Conservation (phyloP, 2,888 invertebrate species). For the Lochmaea crataegi region DNA sequence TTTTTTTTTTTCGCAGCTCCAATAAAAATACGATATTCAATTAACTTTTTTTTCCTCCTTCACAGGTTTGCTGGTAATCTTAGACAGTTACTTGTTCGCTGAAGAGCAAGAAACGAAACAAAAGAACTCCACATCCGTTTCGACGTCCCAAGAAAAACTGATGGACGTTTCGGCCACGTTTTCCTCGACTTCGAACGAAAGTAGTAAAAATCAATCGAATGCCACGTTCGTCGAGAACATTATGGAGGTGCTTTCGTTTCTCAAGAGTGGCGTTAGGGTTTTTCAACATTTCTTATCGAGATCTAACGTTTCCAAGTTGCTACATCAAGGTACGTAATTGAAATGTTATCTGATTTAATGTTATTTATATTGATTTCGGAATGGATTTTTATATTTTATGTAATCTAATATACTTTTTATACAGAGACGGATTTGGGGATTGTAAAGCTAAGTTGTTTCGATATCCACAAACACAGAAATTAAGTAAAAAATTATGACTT, state of each 20-base stretch:
- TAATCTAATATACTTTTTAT: neutral
- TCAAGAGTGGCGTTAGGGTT: conserved; percentile 73
- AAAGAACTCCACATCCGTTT: conserved; percentile 14
- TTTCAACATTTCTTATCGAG: conserved; percentile 73
- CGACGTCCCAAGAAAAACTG: conserved; percentile 48
- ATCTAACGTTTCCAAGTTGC: conserved; percentile 70
- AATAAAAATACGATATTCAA: neutral
- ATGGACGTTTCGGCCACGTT: conserved; percentile 40
- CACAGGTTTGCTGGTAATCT: conserved; percentile 57
- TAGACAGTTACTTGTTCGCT: conserved; percentile 66
- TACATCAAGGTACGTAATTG: conserved; percentile 66
- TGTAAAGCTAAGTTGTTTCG: too few species aligned
- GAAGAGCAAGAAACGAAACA: conserved; percentile 28
- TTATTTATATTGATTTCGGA: conserved; percentile 25
- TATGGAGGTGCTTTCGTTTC: conserved; percentile 69
- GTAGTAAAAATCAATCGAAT: conserved; percentile 55
- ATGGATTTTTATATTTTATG: neutral
- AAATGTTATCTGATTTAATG: conserved; percentile 37
- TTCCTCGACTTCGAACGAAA: conserved; percentile 53
- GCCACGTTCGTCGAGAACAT: conserved; percentile 66
- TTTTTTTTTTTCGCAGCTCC: neutral
- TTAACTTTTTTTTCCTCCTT: conserved; percentile 5
- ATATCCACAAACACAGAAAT: too few species aligned
- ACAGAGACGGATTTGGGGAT: too few species aligned
- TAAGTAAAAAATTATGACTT: too few species aligned